Percentiles rank a stretch among this genome's conserved stretches.
phyloP scores from a whole-genome alignment of 2,888 invertebrate genomes.

The Perithous albicinctus region DNA sequence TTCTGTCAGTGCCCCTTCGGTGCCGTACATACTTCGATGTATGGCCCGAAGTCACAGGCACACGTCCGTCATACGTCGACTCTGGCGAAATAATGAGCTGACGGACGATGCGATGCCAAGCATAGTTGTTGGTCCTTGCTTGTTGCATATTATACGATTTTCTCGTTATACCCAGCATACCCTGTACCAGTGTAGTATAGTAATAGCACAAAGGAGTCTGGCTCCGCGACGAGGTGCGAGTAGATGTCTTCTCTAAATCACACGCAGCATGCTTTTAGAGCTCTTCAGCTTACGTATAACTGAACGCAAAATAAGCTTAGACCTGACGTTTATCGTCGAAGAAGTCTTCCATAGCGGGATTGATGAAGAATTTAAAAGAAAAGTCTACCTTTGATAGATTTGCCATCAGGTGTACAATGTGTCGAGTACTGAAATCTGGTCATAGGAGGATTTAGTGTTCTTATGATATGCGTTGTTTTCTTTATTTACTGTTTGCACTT shows the following conservation, averaged over 20 bases:
- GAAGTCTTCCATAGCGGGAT: conserved; percentile 3
- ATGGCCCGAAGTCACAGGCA: conserved; percentile 63
- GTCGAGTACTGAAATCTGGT: background rate
- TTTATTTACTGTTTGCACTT: no score
- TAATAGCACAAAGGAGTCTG: background rate
- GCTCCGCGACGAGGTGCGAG: conserved; percentile 25
- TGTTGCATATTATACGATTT: conserved; percentile 58
- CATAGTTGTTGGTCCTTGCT: conserved; percentile 29
- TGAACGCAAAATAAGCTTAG: conserved; percentile 2
- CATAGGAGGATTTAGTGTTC: no score
- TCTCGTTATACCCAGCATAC: conserved; percentile 16
- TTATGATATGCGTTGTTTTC: no score
- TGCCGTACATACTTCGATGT: conserved; percentile 74
- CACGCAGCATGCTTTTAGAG: conserved; percentile 1
- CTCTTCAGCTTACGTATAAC: conserved; percentile 4
- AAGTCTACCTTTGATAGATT: no score
- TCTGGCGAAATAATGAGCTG: conserved; percentile 75
- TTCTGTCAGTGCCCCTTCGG: conserved; percentile 55
- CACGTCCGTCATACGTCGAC: conserved; percentile 75
- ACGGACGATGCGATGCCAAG: conserved; percentile 59
- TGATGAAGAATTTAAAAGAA: background rate
- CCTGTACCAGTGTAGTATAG: background rate
- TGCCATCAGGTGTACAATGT: background rate
- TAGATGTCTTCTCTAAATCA: conserved; percentile 57
- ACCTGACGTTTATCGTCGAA: conserved; percentile 40